Evolutionary conservation across 2,113 vertebrate species (phyloP).

Genomic region (Notechis scutatus): DNA sequence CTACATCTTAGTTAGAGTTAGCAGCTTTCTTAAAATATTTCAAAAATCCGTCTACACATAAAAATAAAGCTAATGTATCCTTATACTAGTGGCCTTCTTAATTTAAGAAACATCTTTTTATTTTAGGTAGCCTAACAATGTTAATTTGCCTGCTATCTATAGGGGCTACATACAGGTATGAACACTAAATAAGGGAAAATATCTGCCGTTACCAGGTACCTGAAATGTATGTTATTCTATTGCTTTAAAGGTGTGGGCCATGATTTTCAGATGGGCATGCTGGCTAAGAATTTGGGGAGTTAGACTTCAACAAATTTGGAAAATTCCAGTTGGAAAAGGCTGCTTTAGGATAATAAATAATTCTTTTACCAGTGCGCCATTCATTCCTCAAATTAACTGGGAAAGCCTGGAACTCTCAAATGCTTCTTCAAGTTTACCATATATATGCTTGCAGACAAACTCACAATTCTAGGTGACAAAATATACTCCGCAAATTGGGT

Average conservation of each 20-base stretch:
- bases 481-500: neutral
- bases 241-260: neutral
- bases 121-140: neutral
- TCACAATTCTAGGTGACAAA: neutral
- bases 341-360: neutral
- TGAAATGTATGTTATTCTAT: neutral
- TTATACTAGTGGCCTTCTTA: neutral
- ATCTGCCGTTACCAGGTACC: neutral
- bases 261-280: neutral
- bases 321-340: neutral
- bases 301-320: neutral
- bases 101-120: neutral
- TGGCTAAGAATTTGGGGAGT: neutral
- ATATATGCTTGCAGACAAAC: neutral
- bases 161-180: neutral
- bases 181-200: neutral
- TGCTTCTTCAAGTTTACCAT: neutral
- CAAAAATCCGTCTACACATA: neutral
- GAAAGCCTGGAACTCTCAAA: neutral
- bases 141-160: neutral
- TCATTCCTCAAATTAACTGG: neutral
- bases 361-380: neutral
- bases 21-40: neutral
- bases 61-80: neutral
- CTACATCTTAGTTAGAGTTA: neutral